Evolutionary conservation across 2,888 invertebrate genomes (phyloP).

Genomic region (Seira sanloemensis): DNA sequence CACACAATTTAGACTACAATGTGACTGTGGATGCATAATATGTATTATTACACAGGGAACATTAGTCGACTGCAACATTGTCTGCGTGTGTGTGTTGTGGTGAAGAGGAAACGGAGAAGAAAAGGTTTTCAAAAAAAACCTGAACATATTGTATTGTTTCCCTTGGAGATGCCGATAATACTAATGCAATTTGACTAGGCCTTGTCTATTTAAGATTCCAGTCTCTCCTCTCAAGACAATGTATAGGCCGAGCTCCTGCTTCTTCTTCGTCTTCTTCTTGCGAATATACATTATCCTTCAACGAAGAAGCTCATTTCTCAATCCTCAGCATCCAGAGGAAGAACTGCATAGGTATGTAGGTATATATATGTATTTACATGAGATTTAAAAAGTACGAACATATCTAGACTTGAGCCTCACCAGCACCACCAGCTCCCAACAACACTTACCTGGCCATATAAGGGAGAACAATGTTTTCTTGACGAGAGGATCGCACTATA

Average conservation of each 20-base stretch:
- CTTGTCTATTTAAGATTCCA: conserved; percentile 60
- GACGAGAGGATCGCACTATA: neutral
- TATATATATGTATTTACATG: neutral
- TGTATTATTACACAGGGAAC: no score
- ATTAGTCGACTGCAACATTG: no score
- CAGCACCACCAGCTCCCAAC: neutral
- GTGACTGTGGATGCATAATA: no score
- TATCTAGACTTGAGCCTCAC: neutral
- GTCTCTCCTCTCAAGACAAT: conserved; percentile 51
- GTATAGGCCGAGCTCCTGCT: conserved; percentile 54
- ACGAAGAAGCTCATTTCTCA: neutral
- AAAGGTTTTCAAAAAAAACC: neutral
- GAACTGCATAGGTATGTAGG: neutral
- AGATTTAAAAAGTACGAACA: no score
- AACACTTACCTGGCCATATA: neutral
- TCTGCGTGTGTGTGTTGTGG: conserved; percentile 3
- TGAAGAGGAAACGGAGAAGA: neutral
- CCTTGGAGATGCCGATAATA: conserved; percentile 44
- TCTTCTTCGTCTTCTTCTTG: conserved; percentile 20
- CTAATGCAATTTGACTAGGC: conserved; percentile 58
- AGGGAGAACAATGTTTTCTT: neutral
- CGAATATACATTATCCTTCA: neutral
- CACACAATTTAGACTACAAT: neutral
- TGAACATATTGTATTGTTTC: neutral
- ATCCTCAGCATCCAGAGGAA: neutral